These are phyloP conservation scores for Lepidocyrtoides sp. DNA, from an alignment of 2,888 invertebrate genomes.

Conservation along the genomic window DNA sequence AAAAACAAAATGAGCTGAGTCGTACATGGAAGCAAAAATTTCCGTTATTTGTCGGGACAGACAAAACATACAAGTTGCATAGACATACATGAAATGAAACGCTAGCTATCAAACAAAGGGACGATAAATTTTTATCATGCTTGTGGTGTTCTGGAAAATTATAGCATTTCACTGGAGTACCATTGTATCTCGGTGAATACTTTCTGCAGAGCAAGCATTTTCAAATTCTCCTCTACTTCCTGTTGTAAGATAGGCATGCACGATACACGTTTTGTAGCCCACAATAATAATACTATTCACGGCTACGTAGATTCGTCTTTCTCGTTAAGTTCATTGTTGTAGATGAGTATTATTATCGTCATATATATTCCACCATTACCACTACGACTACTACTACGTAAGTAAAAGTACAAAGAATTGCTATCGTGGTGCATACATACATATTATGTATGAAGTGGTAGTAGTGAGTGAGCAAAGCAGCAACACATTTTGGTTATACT, in stretches of 20 bases:
- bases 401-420: background rate
- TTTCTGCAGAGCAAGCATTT: conserved; percentile 55
- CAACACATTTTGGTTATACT: background rate
- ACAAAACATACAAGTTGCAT: conserved; percentile 6
- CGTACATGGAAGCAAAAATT: background rate
- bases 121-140: conserved; percentile 72
- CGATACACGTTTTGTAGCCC: background rate
- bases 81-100: background rate
- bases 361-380: background rate
- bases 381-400: background rate
- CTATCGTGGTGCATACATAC: background rate
- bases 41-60: background rate
- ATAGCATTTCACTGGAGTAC: conserved; percentile 54
- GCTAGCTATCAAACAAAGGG: conserved; percentile 50
- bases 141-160: conserved; percentile 63
- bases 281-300: background rate
- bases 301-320: conserved; percentile 6
- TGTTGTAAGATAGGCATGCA: background rate
- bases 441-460: background rate
- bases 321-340: conserved; percentile 68
- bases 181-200: conserved; percentile 51
- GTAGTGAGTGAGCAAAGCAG: background rate
- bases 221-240: conserved; percentile 26
- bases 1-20: background rate
- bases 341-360: conserved; percentile 56